These are phyloP conservation scores for Leptinotarsa haldemani DNA, from an alignment of 2,888 invertebrate genomes.

Conservation along the genomic window DNA sequence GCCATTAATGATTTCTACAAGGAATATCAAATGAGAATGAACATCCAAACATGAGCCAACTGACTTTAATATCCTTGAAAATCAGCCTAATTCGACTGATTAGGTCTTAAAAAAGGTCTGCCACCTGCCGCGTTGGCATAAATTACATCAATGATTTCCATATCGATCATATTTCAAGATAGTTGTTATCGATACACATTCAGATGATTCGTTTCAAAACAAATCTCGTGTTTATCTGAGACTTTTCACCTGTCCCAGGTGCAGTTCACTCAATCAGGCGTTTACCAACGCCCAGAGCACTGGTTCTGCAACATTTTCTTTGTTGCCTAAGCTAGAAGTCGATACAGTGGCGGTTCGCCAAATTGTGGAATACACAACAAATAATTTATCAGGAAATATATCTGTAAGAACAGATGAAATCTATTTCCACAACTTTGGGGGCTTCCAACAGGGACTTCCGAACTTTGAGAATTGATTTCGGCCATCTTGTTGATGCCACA, in stretches of 20 bases:
- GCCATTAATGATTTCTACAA: background rate
- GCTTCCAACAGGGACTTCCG: too few species aligned
- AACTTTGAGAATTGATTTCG: too few species aligned
- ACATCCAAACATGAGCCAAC: background rate
- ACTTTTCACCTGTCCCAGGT: constrained; percentile 35
- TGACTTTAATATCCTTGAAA: background rate
- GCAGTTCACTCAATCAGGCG: constrained; percentile 29
- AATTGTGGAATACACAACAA: too few species aligned
- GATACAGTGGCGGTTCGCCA: background rate
- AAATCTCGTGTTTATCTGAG: constrained; percentile 21
- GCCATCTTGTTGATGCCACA: too few species aligned
- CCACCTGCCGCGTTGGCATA: constrained; percentile 1
- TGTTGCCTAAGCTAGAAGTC: constrained; percentile 12
- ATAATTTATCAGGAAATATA: too few species aligned
- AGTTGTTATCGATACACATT: constrained; percentile 11
- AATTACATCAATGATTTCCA: constrained; percentile 6
- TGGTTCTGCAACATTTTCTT: constrained; percentile 25
- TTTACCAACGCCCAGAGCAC: constrained; percentile 15
- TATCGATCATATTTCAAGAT: constrained; percentile 14
- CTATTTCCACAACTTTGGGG: too few species aligned
- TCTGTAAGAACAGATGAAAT: too few species aligned
- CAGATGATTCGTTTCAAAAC: constrained; percentile 9
- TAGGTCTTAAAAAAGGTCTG: background rate
- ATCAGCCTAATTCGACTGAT: background rate
- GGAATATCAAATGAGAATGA: background rate